phyloP scores from a whole-genome alignment of 2,797 vertebrate genomes.

The Xyrichtys novacula region DNA sequence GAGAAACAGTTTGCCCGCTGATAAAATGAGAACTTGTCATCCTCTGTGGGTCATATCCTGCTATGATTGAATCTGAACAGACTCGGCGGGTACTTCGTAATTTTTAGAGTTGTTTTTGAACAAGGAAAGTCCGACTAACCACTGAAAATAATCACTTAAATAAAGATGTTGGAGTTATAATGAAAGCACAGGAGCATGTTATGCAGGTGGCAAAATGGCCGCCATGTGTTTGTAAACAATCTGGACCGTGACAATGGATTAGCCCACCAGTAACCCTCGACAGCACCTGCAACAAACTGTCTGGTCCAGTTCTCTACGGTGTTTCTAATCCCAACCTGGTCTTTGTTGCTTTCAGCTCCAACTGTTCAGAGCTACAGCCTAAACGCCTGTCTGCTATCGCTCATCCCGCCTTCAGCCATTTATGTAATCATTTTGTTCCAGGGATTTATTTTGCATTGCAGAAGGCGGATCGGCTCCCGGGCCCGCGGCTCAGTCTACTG shows the following conservation, averaged over 20 bases:
- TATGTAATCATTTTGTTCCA: conserved; percentile 69
- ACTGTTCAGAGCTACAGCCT: conserved; percentile 10
- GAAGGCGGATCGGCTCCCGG: conserved; percentile 24
- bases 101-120: neutral
- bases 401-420: conserved; percentile 57
- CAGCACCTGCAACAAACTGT: neutral
- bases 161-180: neutral
- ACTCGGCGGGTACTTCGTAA: conserved; percentile 9
- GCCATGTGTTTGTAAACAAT: neutral
- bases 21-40: conserved; percentile 58
- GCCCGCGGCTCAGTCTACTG: conserved; percentile 17
- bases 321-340: neutral
- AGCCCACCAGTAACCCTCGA: neutral
- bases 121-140: neutral
- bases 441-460: conserved; percentile 63
- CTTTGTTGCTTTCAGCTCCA: conserved; percentile 22
- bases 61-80: conserved; percentile 47
- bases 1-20: conserved; percentile 42
- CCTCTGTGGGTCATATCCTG: conserved; percentile 27
- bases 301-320: neutral
- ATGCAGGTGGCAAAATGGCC: neutral
- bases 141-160: neutral
- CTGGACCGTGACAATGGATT: neutral
- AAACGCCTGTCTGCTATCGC: conserved; percentile 2
- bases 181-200: neutral